phyloP scores from a whole-genome alignment of 2,113 vertebrate species.

The Mystacornis crossleyi region DNA sequence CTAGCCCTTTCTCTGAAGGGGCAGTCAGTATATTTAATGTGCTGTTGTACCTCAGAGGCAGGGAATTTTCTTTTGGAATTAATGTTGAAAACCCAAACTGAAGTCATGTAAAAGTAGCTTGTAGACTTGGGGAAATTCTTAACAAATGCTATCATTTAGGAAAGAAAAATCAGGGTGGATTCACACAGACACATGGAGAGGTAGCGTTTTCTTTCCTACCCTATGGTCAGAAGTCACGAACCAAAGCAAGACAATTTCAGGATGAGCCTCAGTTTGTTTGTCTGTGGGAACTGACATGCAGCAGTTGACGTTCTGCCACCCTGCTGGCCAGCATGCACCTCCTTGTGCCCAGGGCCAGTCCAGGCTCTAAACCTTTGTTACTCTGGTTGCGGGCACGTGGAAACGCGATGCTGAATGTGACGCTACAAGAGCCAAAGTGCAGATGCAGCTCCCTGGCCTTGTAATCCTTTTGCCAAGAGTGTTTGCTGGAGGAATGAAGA shows the following conservation, averaged over 20 bases:
- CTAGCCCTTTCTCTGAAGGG: background rate
- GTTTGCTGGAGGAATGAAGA: background rate
- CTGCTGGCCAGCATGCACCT: background rate
- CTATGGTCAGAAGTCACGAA: background rate
- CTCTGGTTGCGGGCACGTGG: background rate
- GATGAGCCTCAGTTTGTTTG: background rate
- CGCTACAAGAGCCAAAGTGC: background rate
- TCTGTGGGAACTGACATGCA: background rate
- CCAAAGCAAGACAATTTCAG: background rate
- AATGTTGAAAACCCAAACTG: background rate
- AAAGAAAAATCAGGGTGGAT: background rate
- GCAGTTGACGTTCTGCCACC: background rate
- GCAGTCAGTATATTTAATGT: background rate
- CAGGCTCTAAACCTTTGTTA: fast-evolving
- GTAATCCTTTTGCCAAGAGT: background rate
- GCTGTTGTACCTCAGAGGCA: background rate
- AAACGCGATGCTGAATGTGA: background rate
- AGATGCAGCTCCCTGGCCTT: background rate
- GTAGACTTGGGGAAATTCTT: background rate
- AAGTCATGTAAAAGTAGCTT: background rate
- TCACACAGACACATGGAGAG: background rate
- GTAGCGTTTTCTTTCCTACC: background rate
- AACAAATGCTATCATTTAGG: background rate
- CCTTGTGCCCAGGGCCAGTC: background rate
- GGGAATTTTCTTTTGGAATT: background rate